Base-by-base conservation (phyloP, 2,797 vertebrate species). In the Etheostoma perlongum region DNA sequence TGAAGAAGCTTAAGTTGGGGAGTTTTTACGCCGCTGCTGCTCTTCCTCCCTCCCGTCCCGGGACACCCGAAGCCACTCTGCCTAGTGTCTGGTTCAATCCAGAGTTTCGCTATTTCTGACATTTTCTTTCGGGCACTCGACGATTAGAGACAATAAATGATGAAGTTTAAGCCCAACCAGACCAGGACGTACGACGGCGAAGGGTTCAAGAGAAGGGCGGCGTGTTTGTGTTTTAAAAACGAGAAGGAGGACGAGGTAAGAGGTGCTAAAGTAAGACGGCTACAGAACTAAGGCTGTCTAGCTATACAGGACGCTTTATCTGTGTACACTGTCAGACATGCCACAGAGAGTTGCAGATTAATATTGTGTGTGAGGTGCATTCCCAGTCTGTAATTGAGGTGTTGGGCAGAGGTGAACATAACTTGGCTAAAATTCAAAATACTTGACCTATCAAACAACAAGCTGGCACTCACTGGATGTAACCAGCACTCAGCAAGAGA, bases 151-250 rank as follows among this genome's bases (percentile, higher is more conserved):
- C 52, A 82, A 82, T 95, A 96, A 94, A 98, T 97, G 97, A 99
- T 99, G 97, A 98, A 98, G 96, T 96, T 97, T 86, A 99, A 99
- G 95, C 96, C 97, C 84, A 97, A 98, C 95, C 97, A 98, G 96
- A 99, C 96, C 78, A 96, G 98, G 95, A 98, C 97, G 23, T 99
- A 98, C 77, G 97, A 99, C 94, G 96, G 96, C 72, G 97, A 98
- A 79, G 97, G 97, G 15, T 99, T 96, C 91, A 98, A 98, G 93
- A 96, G 96, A 84, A 94, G 97, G 90, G 97, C 97, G 78, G 97
- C 97, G 80, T 98, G 97, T 90, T 88, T 98, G 78, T 98, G 97
- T 82, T 98, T 97, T 88, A 95, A 93, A 85, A 97, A 94, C 90
- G 97, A 98, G 52, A 90, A 91, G 15, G 96, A 98, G 91, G 97